A percentile compares a stretch with the other conserved stretches of the same genome.
Evolutionary conservation across 2,797 vertebrate species (phyloP).

Genomic region (Aythya fuligula): DNA sequence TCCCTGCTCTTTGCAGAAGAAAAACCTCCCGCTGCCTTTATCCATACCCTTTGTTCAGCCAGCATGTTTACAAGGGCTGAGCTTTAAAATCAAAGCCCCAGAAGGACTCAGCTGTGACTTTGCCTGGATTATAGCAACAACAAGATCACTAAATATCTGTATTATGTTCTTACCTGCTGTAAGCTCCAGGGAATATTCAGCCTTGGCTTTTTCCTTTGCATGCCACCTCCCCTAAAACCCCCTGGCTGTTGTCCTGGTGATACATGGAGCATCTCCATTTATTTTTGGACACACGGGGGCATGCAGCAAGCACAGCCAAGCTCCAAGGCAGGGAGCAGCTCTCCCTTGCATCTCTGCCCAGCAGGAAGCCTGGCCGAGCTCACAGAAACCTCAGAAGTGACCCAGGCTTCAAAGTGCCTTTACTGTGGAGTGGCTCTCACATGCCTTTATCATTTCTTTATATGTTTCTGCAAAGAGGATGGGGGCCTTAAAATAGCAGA

Average conservation of each 20-base stretch:
- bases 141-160: background rate
- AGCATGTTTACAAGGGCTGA: background rate
- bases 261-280: background rate
- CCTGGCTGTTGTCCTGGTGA: background rate
- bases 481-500: background rate
- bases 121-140: background rate
- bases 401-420: background rate
- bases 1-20: constrained; percentile 20
- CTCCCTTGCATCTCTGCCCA: too few relatives aligned
- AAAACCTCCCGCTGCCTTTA: constrained; percentile 12
- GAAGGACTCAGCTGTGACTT: constrained; percentile 31
- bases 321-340: too few relatives aligned
- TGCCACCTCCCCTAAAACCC: background rate
- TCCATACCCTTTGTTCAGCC: background rate
- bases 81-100: constrained; percentile 27
- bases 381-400: background rate
- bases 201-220: background rate
- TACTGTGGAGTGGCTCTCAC: background rate
- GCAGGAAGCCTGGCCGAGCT: background rate
- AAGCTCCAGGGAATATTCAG: background rate
- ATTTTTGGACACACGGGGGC: background rate
- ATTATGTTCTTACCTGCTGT: background rate
- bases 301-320: background rate
- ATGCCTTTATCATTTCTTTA: background rate
- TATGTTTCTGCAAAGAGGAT: background rate